Base-by-base conservation (phyloP, 2,113 vertebrate genomes). In the Eira barbara region DNA sequence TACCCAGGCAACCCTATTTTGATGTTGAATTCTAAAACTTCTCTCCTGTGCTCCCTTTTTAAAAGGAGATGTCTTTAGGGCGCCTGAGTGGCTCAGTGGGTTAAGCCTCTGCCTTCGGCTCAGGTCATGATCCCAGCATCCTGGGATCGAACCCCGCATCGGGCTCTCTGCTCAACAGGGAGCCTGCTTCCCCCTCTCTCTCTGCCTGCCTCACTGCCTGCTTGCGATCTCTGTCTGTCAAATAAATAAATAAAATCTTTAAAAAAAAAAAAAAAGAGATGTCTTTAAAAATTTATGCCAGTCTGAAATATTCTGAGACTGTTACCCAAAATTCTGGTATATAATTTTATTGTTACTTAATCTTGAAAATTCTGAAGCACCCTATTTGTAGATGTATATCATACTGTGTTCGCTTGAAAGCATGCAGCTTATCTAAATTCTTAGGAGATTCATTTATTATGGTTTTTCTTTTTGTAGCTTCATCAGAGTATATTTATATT, bases 331-430 rank as follows among this genome's bases (percentile, higher is more conserved):
- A 29, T 87, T 83, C 49, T 71, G 31, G 34, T n/a, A 36, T 45
- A n/a, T 89, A 80, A 88, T 80, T 94, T 92, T 69, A 42, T 87
- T 83, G 39, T 52, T 92, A 85, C 55, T 90, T 90, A 82, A 74
- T 86, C 71, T 80, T 96, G n/a, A 45, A 86, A 14, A 67, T 45
- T 81, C 89, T 92, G 36, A 10, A 89, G 15, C 29, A 36, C 81
- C 61, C 6, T 89, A 2, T 27, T 2, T 6, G 83, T 52, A 52
- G 15, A 42, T 42, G 10, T 61, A 15, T 78, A 17, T 39, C 21
- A 25, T 83, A 57, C 42, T 73, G 80, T 73, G 27, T 47, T 95
- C 25, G 63, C 27, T 91, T 78, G 14, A 86, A 95, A 81, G 13
- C 36, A 47, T 87, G 11, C 57, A 86, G 25, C 57, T 61, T 91